Base-by-base conservation (phyloP, 2,797 vertebrate genomes). In the Premnoplex brunnescens region DNA sequence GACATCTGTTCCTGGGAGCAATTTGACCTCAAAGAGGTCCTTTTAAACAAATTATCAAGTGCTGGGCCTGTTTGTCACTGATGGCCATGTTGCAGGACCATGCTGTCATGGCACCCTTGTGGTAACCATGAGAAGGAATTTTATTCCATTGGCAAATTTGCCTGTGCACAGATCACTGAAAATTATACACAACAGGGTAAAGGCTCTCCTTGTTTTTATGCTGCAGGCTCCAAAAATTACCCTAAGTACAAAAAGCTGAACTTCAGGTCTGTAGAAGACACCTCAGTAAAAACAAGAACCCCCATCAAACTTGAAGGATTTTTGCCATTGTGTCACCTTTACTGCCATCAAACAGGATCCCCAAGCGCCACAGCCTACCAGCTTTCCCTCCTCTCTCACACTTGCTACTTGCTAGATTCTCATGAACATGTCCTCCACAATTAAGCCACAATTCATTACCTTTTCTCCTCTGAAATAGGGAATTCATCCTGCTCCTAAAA, bases 91-190 rank as follows among this genome's bases (percentile, higher is more conserved):
- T 56, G 66, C 32, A 86, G 69, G 43, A 78, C 52, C 0, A 0
- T 20, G 39, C 12, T 37, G 43, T 32, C 48, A 66, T 0, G 0
- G 66, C n/a, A 88, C n/a, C 27, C 20, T 78, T 5, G 3, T 3
- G 7, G 22, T 39, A 26, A 54, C 34, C 3, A 7, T 12, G 9
- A 59, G 23, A 69, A 89, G 26, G 12, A 34, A 52, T 73, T 68
- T 83, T 43, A n/a, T n/a, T 64, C 43, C 7, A 4, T 7, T 27
- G 12, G 24, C 19, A 82, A 55, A 83, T 55, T 27, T 63, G 9
- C 24, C 51, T 62, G 11, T 32, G 9, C 26, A 49, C 7, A 68
- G 49, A 58, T 58, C 23, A 22, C 12, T 63, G 51, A 9, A 76
- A 85, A 20, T 54, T 81, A 58, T 10, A 68, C 11, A 28, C 9